Conservation (phyloP, 2,888 invertebrate species). For the Incurvaria masculella region DNA sequence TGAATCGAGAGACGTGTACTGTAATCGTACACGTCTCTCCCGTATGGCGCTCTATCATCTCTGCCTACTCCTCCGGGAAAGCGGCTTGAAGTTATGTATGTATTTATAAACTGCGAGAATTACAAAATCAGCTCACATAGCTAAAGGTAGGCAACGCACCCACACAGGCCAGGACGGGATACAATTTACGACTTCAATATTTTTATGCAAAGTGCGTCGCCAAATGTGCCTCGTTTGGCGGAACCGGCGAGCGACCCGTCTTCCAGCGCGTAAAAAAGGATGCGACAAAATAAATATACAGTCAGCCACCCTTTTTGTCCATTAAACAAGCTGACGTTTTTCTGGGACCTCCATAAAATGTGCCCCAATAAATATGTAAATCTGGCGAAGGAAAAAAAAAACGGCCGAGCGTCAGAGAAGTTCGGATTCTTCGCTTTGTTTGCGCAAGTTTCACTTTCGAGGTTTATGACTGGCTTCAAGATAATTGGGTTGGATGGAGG, state of each 20-base stretch:
- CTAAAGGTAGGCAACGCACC: background rate
- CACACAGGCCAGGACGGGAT: conserved; percentile 26
- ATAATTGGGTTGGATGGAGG: too few relatives aligned
- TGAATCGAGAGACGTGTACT: too few relatives aligned
- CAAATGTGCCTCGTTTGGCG: conserved; percentile 42
- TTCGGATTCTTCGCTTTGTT: conserved; percentile 22
- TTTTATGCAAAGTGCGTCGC: conserved; percentile 55
- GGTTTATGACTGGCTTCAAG: too few relatives aligned
- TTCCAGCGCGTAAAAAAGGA: conserved; percentile 54
- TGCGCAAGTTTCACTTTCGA: conserved; percentile 50
- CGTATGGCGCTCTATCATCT: too few relatives aligned
- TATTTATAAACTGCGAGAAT: too few relatives aligned
- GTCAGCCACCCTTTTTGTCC: conserved; percentile 54
- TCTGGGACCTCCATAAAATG: conserved; percentile 50
- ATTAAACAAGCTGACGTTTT: conserved; percentile 49
- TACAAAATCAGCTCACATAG: too few relatives aligned
- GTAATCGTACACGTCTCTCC: too few relatives aligned
- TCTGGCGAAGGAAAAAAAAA: conserved; percentile 35
- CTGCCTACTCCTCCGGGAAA: too few relatives aligned
- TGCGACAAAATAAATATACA: conserved; percentile 57
- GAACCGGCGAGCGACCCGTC: conserved; percentile 47
- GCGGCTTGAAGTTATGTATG: too few relatives aligned
- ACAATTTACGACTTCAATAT: conserved; percentile 51
- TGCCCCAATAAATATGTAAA: conserved; percentile 59
- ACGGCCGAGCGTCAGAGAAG: conserved; percentile 16